Conservation (phyloP, 2,797 vertebrate genomes). For the Emydoidea blandingii region DNA sequence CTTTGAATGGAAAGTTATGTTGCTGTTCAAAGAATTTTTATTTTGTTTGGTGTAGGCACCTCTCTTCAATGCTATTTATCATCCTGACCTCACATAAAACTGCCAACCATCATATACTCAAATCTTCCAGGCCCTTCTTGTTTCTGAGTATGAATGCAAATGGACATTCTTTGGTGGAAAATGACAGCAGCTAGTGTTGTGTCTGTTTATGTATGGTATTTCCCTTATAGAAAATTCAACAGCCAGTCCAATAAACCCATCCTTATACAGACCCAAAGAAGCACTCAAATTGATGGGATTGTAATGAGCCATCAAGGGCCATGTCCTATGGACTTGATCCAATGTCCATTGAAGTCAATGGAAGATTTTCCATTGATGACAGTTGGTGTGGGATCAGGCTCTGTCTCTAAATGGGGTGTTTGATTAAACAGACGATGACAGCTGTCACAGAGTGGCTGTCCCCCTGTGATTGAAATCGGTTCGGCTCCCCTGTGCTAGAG, state of each 20-base stretch:
- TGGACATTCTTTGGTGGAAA: background rate
- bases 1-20: background rate
- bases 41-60: background rate
- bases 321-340: background rate
- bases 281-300: background rate
- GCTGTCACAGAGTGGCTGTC: background rate
- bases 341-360: slow-evolving; percentile 10
- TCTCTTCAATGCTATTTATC: background rate
- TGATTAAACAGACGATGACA: background rate
- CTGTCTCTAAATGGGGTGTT: background rate
- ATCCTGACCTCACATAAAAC: accelerated
- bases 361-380: background rate
- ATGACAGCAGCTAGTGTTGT: background rate
- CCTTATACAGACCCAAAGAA: background rate
- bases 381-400: background rate
- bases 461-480: background rate
- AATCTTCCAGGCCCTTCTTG: background rate
- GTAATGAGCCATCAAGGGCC: background rate
- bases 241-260: background rate
- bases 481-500: background rate
- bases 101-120: background rate
- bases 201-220: background rate
- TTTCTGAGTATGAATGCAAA: background rate
- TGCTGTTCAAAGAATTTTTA: background rate
- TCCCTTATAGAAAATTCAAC: background rate